Evolutionary conservation across 2,888 invertebrate genomes (phyloP), one percentile per base, ranked within the genome.

Genomic region (Carpatolechia fugitivella): DNA sequence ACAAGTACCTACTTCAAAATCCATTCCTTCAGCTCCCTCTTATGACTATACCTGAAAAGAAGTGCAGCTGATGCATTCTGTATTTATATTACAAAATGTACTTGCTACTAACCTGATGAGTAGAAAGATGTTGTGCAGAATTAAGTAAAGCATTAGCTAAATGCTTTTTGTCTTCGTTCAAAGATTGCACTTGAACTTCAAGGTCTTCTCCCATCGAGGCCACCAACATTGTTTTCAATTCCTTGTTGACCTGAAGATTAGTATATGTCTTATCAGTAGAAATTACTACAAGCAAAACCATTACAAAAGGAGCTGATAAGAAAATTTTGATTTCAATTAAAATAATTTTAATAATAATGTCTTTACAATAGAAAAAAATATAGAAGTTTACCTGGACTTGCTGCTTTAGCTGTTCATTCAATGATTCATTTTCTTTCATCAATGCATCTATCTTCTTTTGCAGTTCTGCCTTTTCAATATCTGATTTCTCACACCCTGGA

Each of bases 131-230:
- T 78, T 97, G 94, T 18, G 96, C 95, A 30, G 97, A 97, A 74
- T 94, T 96, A 6, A 97, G 90, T 47, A 98, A 87, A 48, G 97
- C 97, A 71, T 94, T 89, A 0, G 98, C 96, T 64, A 98, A 87
- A 70, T 97, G 95, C 55, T 97, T 92, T 80, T 98, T 98, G 78
- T 98, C 98, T 85, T 98, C 96, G 11, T 97, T 97, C 29, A 99
- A 88, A 57, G 96, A 93, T 74, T 98, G 97, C 2, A 99, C 97
- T 74, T 95, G 93, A 1, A 93, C 94, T 81, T 98, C 95, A 54
- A 98, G 91, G 84, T 98, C 98, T 82, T 98, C 98, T 6, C 98
- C 98, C 66, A 99, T 96, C 11, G 98, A 97, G 7, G 98, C 98
- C 5, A 99, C 97, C 55, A 98, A 82, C 79, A 98, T 92, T 70